Conservation (phyloP, 2,113 vertebrate species). For the Pampusana beccarii region DNA sequence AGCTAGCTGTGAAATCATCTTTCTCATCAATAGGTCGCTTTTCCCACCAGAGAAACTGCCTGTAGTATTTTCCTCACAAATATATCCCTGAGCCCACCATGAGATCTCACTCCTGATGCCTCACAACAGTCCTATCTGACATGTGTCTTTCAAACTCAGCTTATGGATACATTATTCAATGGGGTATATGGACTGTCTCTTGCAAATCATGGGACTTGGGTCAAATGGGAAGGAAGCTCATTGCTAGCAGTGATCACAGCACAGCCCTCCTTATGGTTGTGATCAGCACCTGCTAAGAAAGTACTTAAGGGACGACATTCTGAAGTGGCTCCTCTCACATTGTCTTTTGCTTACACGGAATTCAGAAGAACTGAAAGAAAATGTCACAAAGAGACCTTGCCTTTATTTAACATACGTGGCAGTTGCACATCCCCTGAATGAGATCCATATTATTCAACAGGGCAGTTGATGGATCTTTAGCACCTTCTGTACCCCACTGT, state of each 20-base stretch:
- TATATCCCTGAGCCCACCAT: not conserved
- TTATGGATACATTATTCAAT: not conserved
- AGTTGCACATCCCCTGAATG: too few species aligned
- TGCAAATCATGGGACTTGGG: accelerated
- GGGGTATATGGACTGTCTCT: not conserved
- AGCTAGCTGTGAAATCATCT: not conserved
- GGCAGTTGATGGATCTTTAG: too few species aligned
- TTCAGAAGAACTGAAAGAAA: not conserved
- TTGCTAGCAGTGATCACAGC: not conserved
- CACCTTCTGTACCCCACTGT: too few species aligned
- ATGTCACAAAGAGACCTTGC: not conserved
- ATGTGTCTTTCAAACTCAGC: not conserved
- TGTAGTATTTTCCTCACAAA: not conserved
- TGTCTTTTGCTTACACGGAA: not conserved
- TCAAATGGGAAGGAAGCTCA: not conserved
- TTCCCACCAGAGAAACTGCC: not conserved
- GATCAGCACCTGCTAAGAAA: not conserved
- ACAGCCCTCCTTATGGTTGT: not conserved
- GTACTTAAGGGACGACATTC: not conserved
- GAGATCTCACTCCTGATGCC: not conserved
- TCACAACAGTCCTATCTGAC: not conserved
- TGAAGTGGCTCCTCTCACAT: not conserved
- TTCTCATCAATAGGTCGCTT: not conserved
- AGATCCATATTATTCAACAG: too few species aligned
- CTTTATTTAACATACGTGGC: not conserved